A percentile compares a stretch with the other conserved stretches of the same genome.
These are phyloP conservation scores for Aphidius colemani DNA, from an alignment of 2,888 invertebrate species.

Conservation along the genomic window DNA sequence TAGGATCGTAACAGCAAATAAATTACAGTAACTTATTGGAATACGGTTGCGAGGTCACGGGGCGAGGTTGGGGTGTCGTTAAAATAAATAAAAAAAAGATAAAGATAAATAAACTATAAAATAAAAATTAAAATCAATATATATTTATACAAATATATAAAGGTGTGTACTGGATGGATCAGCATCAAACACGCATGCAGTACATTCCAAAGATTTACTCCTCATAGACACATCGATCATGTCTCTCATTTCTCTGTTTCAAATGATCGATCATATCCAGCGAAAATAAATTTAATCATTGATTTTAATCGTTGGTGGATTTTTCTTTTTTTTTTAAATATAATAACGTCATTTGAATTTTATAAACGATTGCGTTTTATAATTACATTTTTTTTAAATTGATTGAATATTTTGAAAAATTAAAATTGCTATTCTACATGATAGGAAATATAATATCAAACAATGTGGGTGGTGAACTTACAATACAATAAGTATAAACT, in stretches of 20 bases:
- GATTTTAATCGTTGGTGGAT: conserved; percentile 41
- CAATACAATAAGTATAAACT: no score
- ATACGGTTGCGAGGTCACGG: conserved; percentile 26
- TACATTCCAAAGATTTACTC: conserved; percentile 32
- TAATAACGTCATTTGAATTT: no score
- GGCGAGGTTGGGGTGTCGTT: conserved; percentile 19
- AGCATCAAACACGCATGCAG: conserved; percentile 23
- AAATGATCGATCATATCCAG: conserved; percentile 45
- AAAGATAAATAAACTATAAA: no score
- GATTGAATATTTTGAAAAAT: no score
- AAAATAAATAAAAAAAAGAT: conserved; percentile 9
- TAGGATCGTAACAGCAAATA: conserved; percentile 18
- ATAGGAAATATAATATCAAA: no score
- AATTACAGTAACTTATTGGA: conserved; percentile 23
- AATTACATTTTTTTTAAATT: no score
- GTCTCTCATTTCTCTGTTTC: conserved; percentile 32
- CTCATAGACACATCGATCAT: conserved; percentile 45
- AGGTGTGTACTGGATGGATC: conserved; percentile 22
- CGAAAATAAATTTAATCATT: conserved; percentile 44
- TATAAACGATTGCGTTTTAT: no score
- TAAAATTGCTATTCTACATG: no score
- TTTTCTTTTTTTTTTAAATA: no score
- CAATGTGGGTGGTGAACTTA: no score
- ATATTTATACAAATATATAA: no score
- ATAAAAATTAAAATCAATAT: no score